Percentiles rank a stretch among this genome's conserved stretches.
phyloP scores from a whole-genome alignment of 2,113 vertebrate species.

The Chlorodrepanis virens region DNA sequence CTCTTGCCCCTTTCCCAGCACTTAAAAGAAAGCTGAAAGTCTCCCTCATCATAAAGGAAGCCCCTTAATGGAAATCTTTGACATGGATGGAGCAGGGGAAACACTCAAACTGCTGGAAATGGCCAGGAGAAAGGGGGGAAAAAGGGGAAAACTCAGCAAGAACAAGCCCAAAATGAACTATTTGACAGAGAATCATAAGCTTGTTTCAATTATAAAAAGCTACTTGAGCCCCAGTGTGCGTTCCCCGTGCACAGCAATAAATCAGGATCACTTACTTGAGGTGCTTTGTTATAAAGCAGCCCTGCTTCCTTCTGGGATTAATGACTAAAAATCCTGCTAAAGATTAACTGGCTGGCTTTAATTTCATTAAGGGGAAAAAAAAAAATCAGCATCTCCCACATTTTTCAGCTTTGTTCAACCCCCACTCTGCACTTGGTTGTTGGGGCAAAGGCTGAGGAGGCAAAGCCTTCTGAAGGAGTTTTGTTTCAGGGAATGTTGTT shows the following conservation, averaged over 20 bases:
- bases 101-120: neutral
- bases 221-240: neutral
- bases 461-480: neutral
- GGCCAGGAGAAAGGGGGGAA: neutral
- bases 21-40: slow-evolving; percentile 11
- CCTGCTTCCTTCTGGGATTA: slow-evolving; percentile 51
- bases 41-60: neutral
- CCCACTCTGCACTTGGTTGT: neutral
- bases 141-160: neutral
- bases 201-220: slow-evolving; percentile 49
- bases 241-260: slow-evolving; percentile 29
- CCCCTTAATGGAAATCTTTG: slow-evolving; percentile 29
- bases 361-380: neutral
- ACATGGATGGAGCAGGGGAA: neutral
- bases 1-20: neutral
- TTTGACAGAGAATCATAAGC: slow-evolving; percentile 2
- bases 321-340: slow-evolving; percentile 50
- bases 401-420: neutral
- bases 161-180: neutral
- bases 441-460: neutral
- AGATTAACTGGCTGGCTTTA: slow-evolving; percentile 64
- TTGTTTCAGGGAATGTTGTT: neutral
- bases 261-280: slow-evolving; percentile 44
- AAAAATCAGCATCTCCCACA: neutral
- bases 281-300: slow-evolving; percentile 55